Base-by-base conservation (phyloP, 2,113 vertebrate species). In the Thunnus thynnus region DNA sequence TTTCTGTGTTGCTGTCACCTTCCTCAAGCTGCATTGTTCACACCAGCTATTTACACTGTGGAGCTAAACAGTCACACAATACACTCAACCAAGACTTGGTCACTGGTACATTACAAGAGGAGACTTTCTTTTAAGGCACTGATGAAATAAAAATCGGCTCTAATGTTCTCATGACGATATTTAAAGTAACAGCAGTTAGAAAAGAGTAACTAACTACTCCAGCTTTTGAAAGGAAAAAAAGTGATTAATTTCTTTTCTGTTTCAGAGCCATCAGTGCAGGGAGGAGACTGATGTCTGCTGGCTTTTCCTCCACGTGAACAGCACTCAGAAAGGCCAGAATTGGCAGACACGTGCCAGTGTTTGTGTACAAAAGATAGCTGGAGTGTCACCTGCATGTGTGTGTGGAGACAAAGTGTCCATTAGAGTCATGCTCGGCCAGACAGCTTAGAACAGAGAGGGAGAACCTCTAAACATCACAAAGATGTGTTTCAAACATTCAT, bases 311-410 rank as follows among this genome's bases (percentile, higher is more conserved):
- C 84, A 87, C 65, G 73, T 82, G 82, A 79, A 58, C 63, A 51
- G 62, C 58, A 32, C 50, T 79, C 69, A 82, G 72, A 78, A 63
- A 61, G 74, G 32, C 67, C 71, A 75, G 41, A 57, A 64, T 11
- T 76, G 78, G 51, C 76, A 17, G 13, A 14, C 47, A 88, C 69
- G 76, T 84, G 87, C 67, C 62, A 54, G 58, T 87, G 71, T 90
- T 88, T 91, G 84, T 89, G 85, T 88, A 84, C 87, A 81, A 71
- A 75, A 81, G 75, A 79, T 80, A 85, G 74, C 69, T n/a, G 25
- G 30, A 75, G 78, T 77, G 64, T 76, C 80, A 80, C 66, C 86
- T 83, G 84, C 72, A 84, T 83, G 84, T 81, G 78, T 74, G 51
- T 83, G 67, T 25, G 46, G 44, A 78, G 83, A 87, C 86, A 88